Evolutionary conservation across 2,113 vertebrate species (phyloP).

Genomic region (Nesogale talazaci): DNA sequence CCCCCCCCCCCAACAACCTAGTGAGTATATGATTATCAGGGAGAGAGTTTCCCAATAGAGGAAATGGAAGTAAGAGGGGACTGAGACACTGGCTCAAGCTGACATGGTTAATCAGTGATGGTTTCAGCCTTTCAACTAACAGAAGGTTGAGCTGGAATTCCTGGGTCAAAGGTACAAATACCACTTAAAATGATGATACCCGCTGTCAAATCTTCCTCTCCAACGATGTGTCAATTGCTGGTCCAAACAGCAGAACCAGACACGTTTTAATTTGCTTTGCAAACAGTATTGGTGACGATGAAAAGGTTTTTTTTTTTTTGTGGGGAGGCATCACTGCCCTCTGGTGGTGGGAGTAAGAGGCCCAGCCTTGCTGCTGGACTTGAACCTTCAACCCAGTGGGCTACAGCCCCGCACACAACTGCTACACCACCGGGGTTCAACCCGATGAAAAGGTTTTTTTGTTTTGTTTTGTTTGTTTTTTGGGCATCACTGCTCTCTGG

Average conservation of each 20-base stretch:
- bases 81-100: constrained; percentile 17
- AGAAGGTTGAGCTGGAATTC: neutral
- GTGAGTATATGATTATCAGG: neutral
- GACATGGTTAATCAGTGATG: neutral
- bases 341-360: no score
- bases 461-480: no score
- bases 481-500: no score
- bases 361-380: no score
- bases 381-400: no score
- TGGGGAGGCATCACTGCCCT: no score
- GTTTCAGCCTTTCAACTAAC: neutral
- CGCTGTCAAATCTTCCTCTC: neutral
- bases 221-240: neutral
- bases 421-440: no score
- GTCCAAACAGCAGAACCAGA: neutral
- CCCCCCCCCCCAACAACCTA: neutral
- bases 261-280: constrained; percentile 16
- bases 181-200: neutral
- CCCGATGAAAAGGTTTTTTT: no score
- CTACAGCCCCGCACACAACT: no score
- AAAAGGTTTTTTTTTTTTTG: neutral
- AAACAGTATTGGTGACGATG: neutral
- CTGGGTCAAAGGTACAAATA: constrained; percentile 25
- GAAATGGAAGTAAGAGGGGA: neutral
- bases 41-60: neutral